A percentile compares a stretch with the other conserved stretches of the same genome.
These are phyloP conservation scores for Dolichopus griseipennis DNA, from an alignment of 2,888 invertebrate genomes.

Conservation along the genomic window DNA sequence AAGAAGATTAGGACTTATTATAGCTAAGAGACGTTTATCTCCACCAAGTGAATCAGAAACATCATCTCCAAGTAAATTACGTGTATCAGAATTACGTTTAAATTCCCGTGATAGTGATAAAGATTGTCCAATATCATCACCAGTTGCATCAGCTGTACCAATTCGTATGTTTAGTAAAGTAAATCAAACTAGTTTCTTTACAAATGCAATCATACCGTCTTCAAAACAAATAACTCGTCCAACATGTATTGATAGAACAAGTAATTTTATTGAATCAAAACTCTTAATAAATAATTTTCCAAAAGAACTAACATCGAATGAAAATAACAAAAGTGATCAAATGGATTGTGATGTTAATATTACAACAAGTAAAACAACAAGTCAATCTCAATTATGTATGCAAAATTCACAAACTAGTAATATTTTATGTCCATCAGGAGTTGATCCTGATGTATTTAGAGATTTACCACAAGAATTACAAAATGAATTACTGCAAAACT, in stretches of 20 bases:
- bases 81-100: constrained; percentile 57
- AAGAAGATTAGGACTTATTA: constrained; percentile 44
- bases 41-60: constrained; percentile 42
- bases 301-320: background rate
- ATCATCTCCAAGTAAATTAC: constrained; percentile 60
- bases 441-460: constrained; percentile 59
- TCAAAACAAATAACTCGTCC: constrained; percentile 1
- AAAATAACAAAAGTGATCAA: background rate
- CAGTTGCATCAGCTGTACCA: constrained; percentile 21
- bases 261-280: background rate
- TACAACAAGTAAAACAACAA: constrained; percentile 11
- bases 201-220: background rate
- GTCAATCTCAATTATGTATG: constrained; percentile 24
- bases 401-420: constrained; percentile 29
- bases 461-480: constrained; percentile 64
- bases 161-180: constrained; percentile 22
- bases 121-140: constrained; percentile 26
- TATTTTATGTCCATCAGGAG: constrained; percentile 55
- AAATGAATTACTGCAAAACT: constrained; percentile 61
- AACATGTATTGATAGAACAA: background rate
- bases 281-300: too few species aligned
- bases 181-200: background rate
- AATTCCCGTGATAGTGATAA: constrained; percentile 56
- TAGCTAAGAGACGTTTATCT: constrained; percentile 45
- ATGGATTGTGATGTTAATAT: background rate